phyloP scores from a whole-genome alignment of 2,888 invertebrate genomes.

The Zaprionus bogoriensis region DNA sequence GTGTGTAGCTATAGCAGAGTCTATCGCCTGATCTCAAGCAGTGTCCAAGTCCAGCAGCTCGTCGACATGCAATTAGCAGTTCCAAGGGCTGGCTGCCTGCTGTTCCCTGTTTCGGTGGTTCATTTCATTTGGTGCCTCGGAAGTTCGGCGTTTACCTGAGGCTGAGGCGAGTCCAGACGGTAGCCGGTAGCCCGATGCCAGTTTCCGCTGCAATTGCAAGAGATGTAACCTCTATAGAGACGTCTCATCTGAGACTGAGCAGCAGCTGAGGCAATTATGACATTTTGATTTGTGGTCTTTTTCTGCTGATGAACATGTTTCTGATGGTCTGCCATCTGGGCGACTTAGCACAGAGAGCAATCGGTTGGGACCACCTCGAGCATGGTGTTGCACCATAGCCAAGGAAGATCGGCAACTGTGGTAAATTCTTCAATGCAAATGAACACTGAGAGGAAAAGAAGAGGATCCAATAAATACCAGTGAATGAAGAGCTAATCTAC shows the following conservation, averaged over 20 bases:
- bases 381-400: background rate
- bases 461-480: too few relatives aligned
- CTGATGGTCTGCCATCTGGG: conserved; percentile 37
- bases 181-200: conserved; percentile 39
- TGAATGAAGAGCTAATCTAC: too few relatives aligned
- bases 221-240: conserved; percentile 54
- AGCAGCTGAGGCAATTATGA: conserved; percentile 68
- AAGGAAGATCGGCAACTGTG: background rate
- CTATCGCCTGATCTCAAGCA: background rate
- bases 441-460: too few relatives aligned
- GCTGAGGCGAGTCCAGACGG: conserved; percentile 41
- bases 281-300: conserved; percentile 76
- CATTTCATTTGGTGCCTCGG: too few relatives aligned
- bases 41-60: conserved; percentile 38
- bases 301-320: conserved; percentile 51
- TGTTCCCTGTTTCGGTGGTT: conserved; percentile 6
- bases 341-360: conserved; percentile 2
- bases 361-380: background rate
- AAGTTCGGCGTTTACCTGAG: conserved; percentile 15
- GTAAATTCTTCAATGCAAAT: too few relatives aligned
- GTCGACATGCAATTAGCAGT: conserved; percentile 53
- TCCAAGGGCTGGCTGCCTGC: conserved; percentile 35
- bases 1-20: background rate
- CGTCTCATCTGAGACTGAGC: conserved; percentile 42
- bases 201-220: conserved; percentile 48